Base-by-base conservation (phyloP, 1,140 invertebrate species). In the Arctopsyche grandis region DNA sequence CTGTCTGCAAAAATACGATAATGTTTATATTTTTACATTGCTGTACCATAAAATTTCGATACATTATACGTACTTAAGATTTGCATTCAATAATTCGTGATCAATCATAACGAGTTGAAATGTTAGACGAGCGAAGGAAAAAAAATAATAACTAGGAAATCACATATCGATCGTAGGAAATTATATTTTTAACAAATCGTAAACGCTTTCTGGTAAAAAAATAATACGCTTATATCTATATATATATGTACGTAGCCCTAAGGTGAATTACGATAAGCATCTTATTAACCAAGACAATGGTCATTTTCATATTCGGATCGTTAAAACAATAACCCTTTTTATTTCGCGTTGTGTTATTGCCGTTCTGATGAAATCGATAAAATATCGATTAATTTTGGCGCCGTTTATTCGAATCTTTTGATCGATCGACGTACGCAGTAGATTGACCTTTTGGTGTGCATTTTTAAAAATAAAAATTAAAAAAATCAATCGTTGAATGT, bases 261-360 rank as follows among this genome's bases (percentile, higher is more conserved):
- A 66, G 63, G 63, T 22, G 10, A 66, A 22, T 66, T 12, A 66
- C 63, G 21, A 66, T 66, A 66, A 66, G 24, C 14, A 29, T 29
- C 63, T 66, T 24, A 66, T 66, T 66, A 66, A 66, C 24, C 5
- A 60, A 29, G 63, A 66, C 63, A 66, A 66, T 66, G 24, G 58
- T 14, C 21, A 66, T 66, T 66, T 66, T 66, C 9, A 66, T 26
- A 14, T 12, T 7, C 63, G 24, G 9, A 29, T 26, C 24, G 63
- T 66, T 26, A 66, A 52, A 52, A 66, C 24, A 66, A 66, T 66
- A 66, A 66, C 63, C 63, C 63, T 66, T 66, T 66, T 66, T 26
- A 9, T 66, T 66, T 26, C 26, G 7, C 22, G 12, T 22, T 66
- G 19, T 66, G 22, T 38, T 38, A 60, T 19, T 60, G 21, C 56